phyloP scores from a whole-genome alignment of 92 coral and sea anemone species.

The Montipora capitata region DNA sequence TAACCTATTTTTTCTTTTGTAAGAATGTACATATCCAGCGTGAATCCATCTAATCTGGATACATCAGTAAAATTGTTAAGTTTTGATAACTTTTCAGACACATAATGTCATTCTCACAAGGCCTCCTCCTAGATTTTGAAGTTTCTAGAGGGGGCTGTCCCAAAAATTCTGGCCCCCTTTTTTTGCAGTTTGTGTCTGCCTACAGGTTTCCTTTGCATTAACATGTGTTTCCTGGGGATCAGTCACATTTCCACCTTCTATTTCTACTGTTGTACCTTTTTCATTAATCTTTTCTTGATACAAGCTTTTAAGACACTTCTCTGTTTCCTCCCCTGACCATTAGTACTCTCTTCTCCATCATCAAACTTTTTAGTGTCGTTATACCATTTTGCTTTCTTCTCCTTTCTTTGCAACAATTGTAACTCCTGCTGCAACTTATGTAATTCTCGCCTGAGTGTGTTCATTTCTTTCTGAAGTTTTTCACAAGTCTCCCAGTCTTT shows the following conservation, averaged over 20 bases:
- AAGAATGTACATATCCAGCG: slow-evolving; percentile 22
- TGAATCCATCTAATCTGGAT: slow-evolving; percentile 49
- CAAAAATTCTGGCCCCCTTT: slow-evolving; percentile 26
- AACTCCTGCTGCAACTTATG: slow-evolving; percentile 37
- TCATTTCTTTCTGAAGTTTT: slow-evolving; percentile 60
- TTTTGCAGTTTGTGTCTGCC: slow-evolving; percentile 9
- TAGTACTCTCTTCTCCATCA: slow-evolving; percentile 7
- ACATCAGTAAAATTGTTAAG: slow-evolving; percentile 54
- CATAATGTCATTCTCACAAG: slow-evolving; percentile 19
- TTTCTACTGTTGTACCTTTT: neutral
- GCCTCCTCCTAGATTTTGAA: slow-evolving; percentile 17
- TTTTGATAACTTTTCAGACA: slow-evolving; percentile 48
- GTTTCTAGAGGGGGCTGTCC: slow-evolving; percentile 36
- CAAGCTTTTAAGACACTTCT: neutral
- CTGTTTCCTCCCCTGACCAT: neutral
- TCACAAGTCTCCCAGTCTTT: slow-evolving; percentile 79
- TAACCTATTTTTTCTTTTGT: slow-evolving; percentile 42
- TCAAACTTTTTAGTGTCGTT: neutral
- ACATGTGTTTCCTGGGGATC: neutral
- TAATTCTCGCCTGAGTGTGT: slow-evolving; percentile 44
- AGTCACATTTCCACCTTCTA: neutral
- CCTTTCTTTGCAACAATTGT: slow-evolving; percentile 46
- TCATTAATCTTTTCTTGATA: neutral
- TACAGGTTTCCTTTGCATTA: too few relatives aligned
- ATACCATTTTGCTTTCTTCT: slow-evolving; percentile 55